A percentile compares a stretch with the other conserved stretches of the same genome.
Conservation (phyloP, 1,140 invertebrate species). For the Calliphora vicina region DNA sequence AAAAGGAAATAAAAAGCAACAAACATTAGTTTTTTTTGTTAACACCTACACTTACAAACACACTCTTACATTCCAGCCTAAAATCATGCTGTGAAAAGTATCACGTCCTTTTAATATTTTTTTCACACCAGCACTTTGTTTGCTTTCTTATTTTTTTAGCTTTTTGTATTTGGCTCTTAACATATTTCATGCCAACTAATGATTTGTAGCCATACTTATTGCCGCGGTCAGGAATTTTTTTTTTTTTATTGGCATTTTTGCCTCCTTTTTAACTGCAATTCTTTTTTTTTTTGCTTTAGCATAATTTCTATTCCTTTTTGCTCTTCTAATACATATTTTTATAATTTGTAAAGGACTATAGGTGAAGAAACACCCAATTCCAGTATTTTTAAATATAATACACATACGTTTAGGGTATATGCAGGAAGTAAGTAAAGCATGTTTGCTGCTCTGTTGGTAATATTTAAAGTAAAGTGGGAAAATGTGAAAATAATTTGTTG, state of each 20-base stretch:
- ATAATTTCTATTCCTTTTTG: background rate
- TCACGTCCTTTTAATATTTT: constrained; percentile 3
- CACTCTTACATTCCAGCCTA: background rate
- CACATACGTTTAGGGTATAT: no score
- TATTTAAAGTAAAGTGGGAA: background rate
- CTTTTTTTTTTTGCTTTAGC: background rate
- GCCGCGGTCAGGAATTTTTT: constrained; percentile 28
- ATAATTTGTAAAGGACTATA: background rate
- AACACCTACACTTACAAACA: background rate
- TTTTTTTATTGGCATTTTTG: constrained; percentile 7
- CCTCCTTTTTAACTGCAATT: background rate
- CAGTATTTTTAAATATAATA: background rate
- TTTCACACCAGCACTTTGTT: background rate
- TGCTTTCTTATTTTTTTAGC: background rate
- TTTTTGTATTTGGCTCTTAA: background rate
- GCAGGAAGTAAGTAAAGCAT: no score
- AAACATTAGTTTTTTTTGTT: background rate
- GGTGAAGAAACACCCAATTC: background rate
- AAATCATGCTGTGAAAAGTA: background rate
- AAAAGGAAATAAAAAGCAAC: background rate
- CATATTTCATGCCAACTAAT: constrained; percentile 35
- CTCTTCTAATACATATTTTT: background rate
- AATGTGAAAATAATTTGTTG: constrained; percentile 28
- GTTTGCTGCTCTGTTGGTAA: no score
- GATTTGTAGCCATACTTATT: constrained; percentile 36